Percentiles rank a stretch among this genome's conserved stretches.
These are phyloP conservation scores for Eugnorisma glareosa DNA, from an alignment of 2,888 invertebrate species.

Conservation along the genomic window DNA sequence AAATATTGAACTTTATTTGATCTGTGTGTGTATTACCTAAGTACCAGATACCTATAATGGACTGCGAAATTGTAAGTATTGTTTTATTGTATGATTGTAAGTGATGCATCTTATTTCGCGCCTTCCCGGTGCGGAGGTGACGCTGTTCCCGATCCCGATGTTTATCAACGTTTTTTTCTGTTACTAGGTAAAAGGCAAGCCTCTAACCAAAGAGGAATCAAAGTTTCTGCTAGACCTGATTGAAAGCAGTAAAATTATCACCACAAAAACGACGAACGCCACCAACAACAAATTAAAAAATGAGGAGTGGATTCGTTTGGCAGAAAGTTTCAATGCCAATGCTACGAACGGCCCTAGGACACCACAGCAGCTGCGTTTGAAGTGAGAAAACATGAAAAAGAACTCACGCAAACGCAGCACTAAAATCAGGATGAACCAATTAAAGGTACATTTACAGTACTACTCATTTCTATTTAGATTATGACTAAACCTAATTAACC, in stretches of 20 bases:
- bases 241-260: not conserved
- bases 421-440: no score
- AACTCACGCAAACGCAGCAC: not conserved
- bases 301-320: not conserved
- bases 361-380: conserved; percentile 12
- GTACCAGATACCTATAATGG: not conserved
- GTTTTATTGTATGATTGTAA: no score
- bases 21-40: not conserved
- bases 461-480: no score
- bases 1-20: conserved; percentile 1
- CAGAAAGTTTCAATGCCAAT: not conserved
- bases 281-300: not conserved
- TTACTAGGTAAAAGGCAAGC: conserved; percentile 5
- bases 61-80: conserved; percentile 5
- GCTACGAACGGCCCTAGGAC: not conserved
- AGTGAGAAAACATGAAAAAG: conserved; percentile 1
- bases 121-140: not conserved
- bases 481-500: no score
- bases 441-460: no score
- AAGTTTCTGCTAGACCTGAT: conserved; percentile 1
- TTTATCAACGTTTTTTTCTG: not conserved
- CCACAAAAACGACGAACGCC: not conserved
- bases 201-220: conserved; percentile 1
- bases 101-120: not conserved
- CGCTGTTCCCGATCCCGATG: not conserved